Evolutionary conservation across 2,113 vertebrate genomes (phyloP).

Genomic region (Calidris pygmaea): DNA sequence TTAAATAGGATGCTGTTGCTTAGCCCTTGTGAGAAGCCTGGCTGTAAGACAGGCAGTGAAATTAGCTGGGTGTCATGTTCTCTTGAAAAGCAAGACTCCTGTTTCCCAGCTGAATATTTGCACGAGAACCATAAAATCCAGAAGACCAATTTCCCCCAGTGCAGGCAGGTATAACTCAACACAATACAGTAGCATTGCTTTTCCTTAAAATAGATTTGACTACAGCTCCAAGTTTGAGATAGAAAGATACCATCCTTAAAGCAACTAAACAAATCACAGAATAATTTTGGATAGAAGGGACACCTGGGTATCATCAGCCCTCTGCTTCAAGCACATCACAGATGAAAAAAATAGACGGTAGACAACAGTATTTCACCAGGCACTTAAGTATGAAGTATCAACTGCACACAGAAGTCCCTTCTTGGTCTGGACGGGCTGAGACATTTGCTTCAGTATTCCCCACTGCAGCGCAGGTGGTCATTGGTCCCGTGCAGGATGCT

Average conservation of each 20-base stretch:
- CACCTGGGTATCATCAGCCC: not conserved
- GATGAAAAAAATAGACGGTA: rapidly evolving
- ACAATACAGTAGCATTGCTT: not conserved
- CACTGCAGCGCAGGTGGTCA: not conserved
- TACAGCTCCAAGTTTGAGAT: not conserved
- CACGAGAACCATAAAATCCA: not conserved
- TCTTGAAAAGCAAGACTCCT: not conserved
- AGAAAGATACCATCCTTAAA: not conserved
- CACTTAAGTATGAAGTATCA: not conserved
- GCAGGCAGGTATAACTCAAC: not conserved
- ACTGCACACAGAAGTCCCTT: not conserved
- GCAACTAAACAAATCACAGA: not conserved
- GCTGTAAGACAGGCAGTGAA: not conserved
- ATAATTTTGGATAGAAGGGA: not conserved
- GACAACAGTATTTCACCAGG: not conserved
- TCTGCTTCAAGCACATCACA: not conserved
- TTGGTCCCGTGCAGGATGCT: not conserved
- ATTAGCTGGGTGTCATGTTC: not conserved
- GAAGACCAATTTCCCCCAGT: not conserved
- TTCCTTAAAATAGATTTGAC: not conserved
- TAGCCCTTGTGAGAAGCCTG: not conserved
- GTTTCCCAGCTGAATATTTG: not conserved
- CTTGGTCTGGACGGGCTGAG: not conserved
- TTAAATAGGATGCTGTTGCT: slow-evolving; percentile 25
- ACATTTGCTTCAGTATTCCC: not conserved